Conservation (phyloP, 2,888 invertebrate species). For the Brenthis daphne region DNA sequence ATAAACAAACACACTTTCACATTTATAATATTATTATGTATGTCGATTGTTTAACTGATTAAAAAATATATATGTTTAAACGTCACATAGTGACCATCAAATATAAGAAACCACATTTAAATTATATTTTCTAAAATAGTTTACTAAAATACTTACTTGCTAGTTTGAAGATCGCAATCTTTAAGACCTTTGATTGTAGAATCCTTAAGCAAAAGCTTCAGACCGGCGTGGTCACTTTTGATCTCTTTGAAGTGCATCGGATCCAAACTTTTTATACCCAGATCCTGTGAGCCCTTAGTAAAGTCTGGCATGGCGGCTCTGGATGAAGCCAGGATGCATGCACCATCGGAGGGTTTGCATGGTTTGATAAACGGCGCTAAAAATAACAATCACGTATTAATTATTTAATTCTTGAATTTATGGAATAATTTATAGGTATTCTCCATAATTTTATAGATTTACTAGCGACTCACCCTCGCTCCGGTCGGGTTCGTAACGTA, state of each 20-base stretch:
- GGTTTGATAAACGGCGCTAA: slow-evolving; percentile 70
- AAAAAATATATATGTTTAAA: no score
- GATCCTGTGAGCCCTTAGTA: slow-evolving; percentile 58
- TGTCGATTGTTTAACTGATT: no score
- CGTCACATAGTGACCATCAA: no score
- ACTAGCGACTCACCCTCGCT: no score
- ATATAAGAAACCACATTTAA: background rate
- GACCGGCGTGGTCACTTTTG: slow-evolving; percentile 56
- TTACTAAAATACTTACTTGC: slow-evolving; percentile 58
- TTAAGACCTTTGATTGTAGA: slow-evolving; percentile 63
- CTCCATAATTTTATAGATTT: no score
- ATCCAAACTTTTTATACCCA: slow-evolving; percentile 61
- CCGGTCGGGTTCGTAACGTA: no score
- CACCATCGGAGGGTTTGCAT: slow-evolving; percentile 56
- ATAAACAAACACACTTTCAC: no score
- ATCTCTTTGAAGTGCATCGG: slow-evolving; percentile 59
- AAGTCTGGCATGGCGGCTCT: slow-evolving; percentile 58
- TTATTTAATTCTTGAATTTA: background rate
- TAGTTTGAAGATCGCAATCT: slow-evolving; percentile 55
- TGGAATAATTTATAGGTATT: background rate
- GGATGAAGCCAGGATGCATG: slow-evolving; percentile 56
- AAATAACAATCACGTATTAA: slow-evolving; percentile 13
- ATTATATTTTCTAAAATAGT: background rate
- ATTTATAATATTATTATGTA: no score
- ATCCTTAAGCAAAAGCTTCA: slow-evolving; percentile 58